A percentile compares a stretch with the other conserved stretches of the same genome.
Evolutionary conservation across 2,113 vertebrate species (phyloP).

Genomic region (Synodontis membranacea): DNA sequence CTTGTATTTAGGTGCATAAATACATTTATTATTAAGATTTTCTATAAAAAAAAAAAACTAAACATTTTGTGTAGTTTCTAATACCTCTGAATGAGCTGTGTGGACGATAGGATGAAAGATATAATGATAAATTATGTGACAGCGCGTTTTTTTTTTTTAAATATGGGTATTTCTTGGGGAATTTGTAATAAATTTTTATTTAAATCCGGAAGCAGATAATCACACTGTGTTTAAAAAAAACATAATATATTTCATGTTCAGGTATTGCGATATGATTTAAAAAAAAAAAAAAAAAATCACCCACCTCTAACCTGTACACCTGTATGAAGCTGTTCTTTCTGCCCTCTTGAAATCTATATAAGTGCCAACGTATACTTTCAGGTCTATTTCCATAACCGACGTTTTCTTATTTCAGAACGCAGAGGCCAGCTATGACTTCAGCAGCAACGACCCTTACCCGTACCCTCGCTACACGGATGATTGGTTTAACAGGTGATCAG

Average conservation of each 20-base stretch:
- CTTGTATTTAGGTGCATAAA: background rate
- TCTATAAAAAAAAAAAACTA: too few species aligned
- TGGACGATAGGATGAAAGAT: background rate
- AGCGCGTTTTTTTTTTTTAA: background rate
- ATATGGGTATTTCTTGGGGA: background rate
- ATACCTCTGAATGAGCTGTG: background rate
- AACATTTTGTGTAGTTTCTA: background rate
- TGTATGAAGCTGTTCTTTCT: background rate
- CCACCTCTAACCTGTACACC: background rate
- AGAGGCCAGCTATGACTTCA: constrained; percentile 98
- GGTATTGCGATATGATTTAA: background rate
- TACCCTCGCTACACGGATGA: constrained; percentile 98
- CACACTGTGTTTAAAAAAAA: background rate
- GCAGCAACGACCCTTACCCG: constrained; percentile 96
- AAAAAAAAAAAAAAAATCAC: too few species aligned
- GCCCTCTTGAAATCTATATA: constrained; percentile 17
- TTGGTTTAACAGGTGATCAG: constrained; percentile 98
- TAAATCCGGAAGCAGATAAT: background rate
- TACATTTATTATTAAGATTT: too few species aligned
- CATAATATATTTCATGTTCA: background rate
- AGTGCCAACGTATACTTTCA: background rate
- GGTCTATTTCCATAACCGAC: constrained; percentile 17
- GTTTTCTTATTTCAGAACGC: constrained; percentile 86
- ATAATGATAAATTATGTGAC: background rate
- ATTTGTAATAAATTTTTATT: too few species aligned